Conservation (phyloP, 1,140 invertebrate species). For the Bombyx mandarina region DNA sequence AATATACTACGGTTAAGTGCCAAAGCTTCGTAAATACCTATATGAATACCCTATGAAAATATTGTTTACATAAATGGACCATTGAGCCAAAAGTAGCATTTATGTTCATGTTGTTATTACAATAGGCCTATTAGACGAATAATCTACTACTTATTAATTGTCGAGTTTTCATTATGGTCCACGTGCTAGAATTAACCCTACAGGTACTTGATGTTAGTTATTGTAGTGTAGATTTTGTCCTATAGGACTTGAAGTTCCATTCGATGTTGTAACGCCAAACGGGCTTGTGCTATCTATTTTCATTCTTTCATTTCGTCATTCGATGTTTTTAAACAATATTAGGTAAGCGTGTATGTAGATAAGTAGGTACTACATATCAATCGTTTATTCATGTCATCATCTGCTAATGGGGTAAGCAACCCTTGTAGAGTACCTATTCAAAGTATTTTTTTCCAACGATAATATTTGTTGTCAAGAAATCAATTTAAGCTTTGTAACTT, state of each 20-base stretch:
- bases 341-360: too few species aligned
- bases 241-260: conserved; percentile 13
- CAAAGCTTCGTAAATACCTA: conserved; percentile 1
- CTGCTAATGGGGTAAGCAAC: too few species aligned
- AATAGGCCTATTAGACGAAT: conserved; percentile 48
- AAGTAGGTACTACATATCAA: too few species aligned
- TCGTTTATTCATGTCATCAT: too few species aligned
- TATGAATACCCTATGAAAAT: neutral
- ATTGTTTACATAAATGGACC: neutral
- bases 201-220: conserved; percentile 52
- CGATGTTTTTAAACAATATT: too few species aligned
- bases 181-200: conserved; percentile 36
- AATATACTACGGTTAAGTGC: neutral
- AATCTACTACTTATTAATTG: conserved; percentile 20
- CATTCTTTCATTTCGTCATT: too few species aligned
- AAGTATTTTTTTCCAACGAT: too few species aligned
- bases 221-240: conserved; percentile 30
- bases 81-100: too few species aligned
- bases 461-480: too few species aligned
- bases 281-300: neutral
- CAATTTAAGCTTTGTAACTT: too few species aligned
- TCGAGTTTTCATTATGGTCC: conserved; percentile 35
- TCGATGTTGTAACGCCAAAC: neutral
- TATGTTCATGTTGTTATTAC: conserved; percentile 7
- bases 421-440: too few species aligned